Evolutionary conservation across 1,140 invertebrate species (phyloP).

Genomic region (Tetragnatha versicolor): DNA sequence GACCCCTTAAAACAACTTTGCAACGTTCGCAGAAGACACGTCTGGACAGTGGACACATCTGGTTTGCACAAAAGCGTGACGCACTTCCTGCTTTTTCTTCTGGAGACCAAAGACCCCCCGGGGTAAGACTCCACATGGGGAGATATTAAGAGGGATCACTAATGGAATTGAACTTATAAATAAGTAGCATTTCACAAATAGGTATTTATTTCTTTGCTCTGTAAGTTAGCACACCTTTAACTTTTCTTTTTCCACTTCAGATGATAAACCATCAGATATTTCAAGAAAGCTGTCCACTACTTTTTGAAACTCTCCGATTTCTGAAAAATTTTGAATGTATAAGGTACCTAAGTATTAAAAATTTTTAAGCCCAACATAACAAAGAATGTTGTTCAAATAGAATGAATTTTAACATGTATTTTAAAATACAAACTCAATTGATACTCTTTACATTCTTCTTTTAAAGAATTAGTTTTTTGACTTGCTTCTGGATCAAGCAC

Average conservation of each 20-base stretch:
- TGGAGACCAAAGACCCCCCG: no score
- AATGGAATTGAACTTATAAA: no score
- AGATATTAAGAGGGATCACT: no score
- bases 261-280: constrained; percentile 75
- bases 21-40: no score
- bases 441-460: constrained; percentile 83
- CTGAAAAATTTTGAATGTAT: constrained; percentile 67
- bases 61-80: no score
- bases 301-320: constrained; percentile 80
- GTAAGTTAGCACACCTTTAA: constrained; percentile 69
- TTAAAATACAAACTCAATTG: constrained; percentile 73
- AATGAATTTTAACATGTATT: not conserved
- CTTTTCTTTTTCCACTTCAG: constrained; percentile 85
- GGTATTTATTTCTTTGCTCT: no score
- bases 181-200: no score
- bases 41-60: no score
- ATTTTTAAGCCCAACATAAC: not conserved
- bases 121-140: no score
- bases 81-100: no score
- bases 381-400: not conserved
- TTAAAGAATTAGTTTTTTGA: constrained; percentile 78
- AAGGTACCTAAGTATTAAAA: not conserved
- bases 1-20: no score
- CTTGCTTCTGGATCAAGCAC: constrained; percentile 79
- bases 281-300: constrained; percentile 77